phyloP scores from a whole-genome alignment of 2,797 vertebrate genomes.

The Poeciliopsis paucimaculata region DNA sequence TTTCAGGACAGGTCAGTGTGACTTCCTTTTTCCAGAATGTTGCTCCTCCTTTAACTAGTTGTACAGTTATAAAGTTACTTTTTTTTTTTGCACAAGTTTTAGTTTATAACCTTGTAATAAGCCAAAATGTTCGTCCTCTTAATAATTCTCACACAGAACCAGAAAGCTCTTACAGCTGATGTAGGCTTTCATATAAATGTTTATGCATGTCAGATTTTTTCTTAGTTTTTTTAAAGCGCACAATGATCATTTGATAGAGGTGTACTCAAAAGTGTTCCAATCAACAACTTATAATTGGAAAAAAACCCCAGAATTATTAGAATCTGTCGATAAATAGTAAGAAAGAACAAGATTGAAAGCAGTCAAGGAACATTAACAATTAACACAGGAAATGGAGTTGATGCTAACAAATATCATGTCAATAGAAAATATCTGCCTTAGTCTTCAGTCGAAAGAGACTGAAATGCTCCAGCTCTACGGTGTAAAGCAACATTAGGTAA shows the following conservation, averaged over 20 bases:
- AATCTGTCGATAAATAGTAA: rapidly evolving
- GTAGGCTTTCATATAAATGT: rapidly evolving
- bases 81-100: background rate
- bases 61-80: background rate
- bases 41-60: background rate
- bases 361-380: rapidly evolving
- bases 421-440: rapidly evolving
- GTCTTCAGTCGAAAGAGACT: background rate
- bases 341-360: background rate
- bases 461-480: rapidly evolving
- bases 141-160: background rate
- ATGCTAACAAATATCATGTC: rapidly evolving
- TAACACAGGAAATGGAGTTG: background rate
- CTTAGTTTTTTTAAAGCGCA: rapidly evolving
- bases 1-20: constrained; percentile 53
- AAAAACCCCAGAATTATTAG: background rate
- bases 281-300: background rate
- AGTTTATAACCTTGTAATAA: background rate
- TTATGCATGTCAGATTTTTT: rapidly evolving
- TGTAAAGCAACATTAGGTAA: rapidly evolving
- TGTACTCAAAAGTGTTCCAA: background rate
- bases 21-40: rapidly evolving
- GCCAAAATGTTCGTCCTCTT: background rate
- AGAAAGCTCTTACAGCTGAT: background rate
- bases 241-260: rapidly evolving